Conservation (phyloP, 92 coral and sea anemone genomes). For the Actinernus sp. region DNA sequence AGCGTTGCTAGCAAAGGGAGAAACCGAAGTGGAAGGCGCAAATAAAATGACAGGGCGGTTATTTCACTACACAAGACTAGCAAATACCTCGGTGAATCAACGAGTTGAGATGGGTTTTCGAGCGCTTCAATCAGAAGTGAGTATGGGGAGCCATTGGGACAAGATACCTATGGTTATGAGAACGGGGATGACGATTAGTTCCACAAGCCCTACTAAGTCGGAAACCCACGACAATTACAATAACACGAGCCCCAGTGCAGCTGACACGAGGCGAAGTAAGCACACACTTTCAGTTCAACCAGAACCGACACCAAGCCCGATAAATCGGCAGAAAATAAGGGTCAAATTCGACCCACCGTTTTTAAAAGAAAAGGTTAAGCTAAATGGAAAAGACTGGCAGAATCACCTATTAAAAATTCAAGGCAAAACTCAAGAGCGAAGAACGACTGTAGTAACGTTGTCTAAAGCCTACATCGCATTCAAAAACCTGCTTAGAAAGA, state of each 20-base stretch:
- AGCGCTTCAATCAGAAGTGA: conserved; percentile 36
- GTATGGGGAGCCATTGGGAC: background rate
- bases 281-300: conserved; percentile 5
- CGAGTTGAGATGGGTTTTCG: conserved; percentile 40
- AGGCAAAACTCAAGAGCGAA: conserved; percentile 19
- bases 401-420: conserved; percentile 54
- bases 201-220: conserved; percentile 33
- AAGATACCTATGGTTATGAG: background rate
- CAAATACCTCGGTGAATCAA: conserved; percentile 16
- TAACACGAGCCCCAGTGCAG: background rate
- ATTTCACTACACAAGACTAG: conserved; percentile 15
- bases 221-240: no score
- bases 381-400: conserved; percentile 50
- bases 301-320: conserved; percentile 31
- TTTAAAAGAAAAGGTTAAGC: conserved; percentile 31
- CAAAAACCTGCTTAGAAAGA: conserved; percentile 39
- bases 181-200: background rate
- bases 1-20: no score
- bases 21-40: no score
- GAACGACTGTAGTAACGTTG: conserved; percentile 21
- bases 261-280: background rate
- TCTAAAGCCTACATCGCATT: conserved; percentile 68
- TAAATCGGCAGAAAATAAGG: conserved; percentile 27
- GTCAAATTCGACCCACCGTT: conserved; percentile 33
- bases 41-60: no score